phyloP scores from a whole-genome alignment of 2,113 vertebrate genomes.

The Semnopithecus entellus region DNA sequence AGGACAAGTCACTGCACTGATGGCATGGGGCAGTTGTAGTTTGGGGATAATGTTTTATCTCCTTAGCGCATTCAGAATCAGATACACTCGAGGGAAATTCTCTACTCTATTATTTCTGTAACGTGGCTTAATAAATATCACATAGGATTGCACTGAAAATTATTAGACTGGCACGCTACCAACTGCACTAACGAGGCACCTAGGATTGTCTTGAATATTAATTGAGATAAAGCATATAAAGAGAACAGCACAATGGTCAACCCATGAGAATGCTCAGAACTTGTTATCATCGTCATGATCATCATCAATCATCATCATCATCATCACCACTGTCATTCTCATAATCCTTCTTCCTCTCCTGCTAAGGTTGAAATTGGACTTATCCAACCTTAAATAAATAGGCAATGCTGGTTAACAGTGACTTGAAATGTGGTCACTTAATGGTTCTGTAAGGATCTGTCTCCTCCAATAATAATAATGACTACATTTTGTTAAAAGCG shows the following conservation, averaged over 20 bases:
- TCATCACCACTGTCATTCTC: neutral
- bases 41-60: neutral
- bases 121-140: neutral
- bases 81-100: neutral
- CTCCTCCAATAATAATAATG: neutral
- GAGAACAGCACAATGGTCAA: neutral
- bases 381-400: neutral
- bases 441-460: neutral
- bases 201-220: neutral
- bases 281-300: neutral
- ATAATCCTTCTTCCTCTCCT: neutral
- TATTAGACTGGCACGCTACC: too few relatives aligned
- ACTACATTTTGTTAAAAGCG: neutral
- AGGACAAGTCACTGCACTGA: neutral
- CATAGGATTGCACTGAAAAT: neutral
- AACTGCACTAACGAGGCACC: too few relatives aligned
- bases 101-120: neutral
- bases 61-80: neutral
- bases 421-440: neutral
- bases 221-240: neutral
- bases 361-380: neutral
- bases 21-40: neutral
- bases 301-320: neutral
- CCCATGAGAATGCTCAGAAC: neutral
- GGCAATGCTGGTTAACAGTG: neutral